A percentile compares a stretch with the other conserved stretches of the same genome.
Evolutionary conservation across 1,140 invertebrate genomes (phyloP).

Genomic region (Gonioctena quinquepunctata): DNA sequence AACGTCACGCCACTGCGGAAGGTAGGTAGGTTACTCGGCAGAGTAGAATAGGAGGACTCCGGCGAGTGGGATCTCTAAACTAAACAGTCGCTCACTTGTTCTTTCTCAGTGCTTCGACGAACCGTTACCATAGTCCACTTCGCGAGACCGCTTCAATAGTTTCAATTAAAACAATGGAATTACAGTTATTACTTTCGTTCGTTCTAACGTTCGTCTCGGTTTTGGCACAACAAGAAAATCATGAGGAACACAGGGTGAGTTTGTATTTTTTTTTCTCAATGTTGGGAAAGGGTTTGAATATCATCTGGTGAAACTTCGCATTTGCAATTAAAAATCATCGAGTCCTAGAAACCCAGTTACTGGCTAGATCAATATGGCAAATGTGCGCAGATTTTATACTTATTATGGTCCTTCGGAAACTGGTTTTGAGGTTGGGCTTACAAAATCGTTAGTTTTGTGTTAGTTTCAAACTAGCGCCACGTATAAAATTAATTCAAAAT

Average conservation of each 20-base stretch:
- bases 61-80: background rate
- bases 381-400: background rate
- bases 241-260: conserved; percentile 2
- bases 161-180: background rate
- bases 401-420: background rate
- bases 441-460: background rate
- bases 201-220: background rate
- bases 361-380: background rate
- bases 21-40: background rate
- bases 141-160: background rate
- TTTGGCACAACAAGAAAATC: background rate
- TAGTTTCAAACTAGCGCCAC: no score
- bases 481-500: no score
- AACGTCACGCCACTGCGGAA: background rate
- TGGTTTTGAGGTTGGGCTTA: background rate
- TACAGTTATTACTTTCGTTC: background rate
- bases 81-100: background rate
- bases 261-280: background rate
- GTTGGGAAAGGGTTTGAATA: background rate
- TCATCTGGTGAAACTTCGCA: background rate
- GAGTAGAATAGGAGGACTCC: background rate
- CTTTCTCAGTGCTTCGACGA: background rate
- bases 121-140: background rate
- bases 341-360: background rate
- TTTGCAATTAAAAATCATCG: background rate